Percentiles rank a stretch among this genome's conserved stretches.
Evolutionary conservation across 2,113 vertebrate genomes (phyloP).

Genomic region (Chloroceryle aenea): DNA sequence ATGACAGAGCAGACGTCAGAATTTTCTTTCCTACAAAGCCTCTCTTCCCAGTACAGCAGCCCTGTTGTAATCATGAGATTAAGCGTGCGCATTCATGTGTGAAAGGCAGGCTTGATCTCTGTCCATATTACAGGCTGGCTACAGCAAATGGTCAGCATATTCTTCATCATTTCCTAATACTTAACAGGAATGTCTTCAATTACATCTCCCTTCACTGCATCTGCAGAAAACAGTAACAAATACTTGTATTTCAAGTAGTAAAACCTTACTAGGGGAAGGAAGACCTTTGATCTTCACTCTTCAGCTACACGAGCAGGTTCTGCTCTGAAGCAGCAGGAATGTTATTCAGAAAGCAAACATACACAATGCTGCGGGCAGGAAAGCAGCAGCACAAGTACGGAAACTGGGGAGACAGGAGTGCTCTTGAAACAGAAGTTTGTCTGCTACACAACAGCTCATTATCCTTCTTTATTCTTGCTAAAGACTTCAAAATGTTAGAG

Average conservation of each 20-base stretch:
- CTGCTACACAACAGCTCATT: fast-evolving
- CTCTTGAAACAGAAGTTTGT: fast-evolving
- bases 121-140: conserved; percentile 60
- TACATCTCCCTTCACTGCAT: conserved; percentile 46
- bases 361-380: fast-evolving
- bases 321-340: neutral
- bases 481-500: neutral
- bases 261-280: neutral
- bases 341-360: neutral
- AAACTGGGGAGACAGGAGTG: fast-evolving
- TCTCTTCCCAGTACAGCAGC: conserved; percentile 65
- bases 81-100: conserved; percentile 78
- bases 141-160: conserved; percentile 66
- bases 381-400: neutral
- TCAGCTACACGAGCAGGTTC: neutral
- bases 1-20: conserved; percentile 52
- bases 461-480: fast-evolving
- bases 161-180: conserved; percentile 63
- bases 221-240: conserved; percentile 51
- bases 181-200: conserved; percentile 72
- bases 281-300: conserved; percentile 46
- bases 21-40: neutral
- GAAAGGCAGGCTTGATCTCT: conserved; percentile 84
- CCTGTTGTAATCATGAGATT: conserved; percentile 77
- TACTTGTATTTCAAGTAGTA: conserved; percentile 37